Evolutionary conservation across 1,140 invertebrate genomes (phyloP), one percentile per base, ranked within the genome.

Genomic region (Pomacea maculata): DNA sequence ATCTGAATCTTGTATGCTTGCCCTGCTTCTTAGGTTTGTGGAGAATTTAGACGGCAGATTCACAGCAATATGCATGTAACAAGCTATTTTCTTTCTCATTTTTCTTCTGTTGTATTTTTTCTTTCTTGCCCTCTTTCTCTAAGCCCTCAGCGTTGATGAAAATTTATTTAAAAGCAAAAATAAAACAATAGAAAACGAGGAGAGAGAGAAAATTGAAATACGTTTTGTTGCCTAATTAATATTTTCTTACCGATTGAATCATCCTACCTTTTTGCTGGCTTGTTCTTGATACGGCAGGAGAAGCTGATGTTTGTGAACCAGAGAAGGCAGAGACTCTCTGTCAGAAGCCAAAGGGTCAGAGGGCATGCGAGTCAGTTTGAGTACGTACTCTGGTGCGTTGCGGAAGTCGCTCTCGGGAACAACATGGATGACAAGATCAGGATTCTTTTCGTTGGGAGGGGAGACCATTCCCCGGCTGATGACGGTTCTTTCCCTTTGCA

Each of bases 301-400:
- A 57, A 80, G 54, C 12, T 75, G 67, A 17, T 29, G 72, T 17
- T 17, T 54, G 57, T 81, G 52, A 15, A 74, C 54, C 15, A 67
- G 61, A 19, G 19, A 52, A 9, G 57, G 80, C 15, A 79, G 34
- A 19, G 71, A 75, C 68, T 81, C 84, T 73, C 64, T 82, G 80
- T 57, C 72, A 55, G 54, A 80, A 45, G 54, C 34, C 21, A 57
- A 19, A 10, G 80, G 54, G 29, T 80, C 70, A 19, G n/a, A 70
- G 19, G 80, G 64, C 68, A 85, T 29, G 52, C 77, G 68, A 12
- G 81, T 73, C 52, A 88, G 61, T 63, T 87, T 84, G n/a, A 85
- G 85, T 9, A 88, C 79, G 78, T 86, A 86, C 72, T 87, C 85
- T 0, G 85, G 85, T 21, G 85, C 84, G 80, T 89, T 89, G 65